Percentiles rank a stretch among this genome's conserved stretches.
phyloP scores from a whole-genome alignment of 2,113 vertebrate genomes.

The Salvelinus namaycush region DNA sequence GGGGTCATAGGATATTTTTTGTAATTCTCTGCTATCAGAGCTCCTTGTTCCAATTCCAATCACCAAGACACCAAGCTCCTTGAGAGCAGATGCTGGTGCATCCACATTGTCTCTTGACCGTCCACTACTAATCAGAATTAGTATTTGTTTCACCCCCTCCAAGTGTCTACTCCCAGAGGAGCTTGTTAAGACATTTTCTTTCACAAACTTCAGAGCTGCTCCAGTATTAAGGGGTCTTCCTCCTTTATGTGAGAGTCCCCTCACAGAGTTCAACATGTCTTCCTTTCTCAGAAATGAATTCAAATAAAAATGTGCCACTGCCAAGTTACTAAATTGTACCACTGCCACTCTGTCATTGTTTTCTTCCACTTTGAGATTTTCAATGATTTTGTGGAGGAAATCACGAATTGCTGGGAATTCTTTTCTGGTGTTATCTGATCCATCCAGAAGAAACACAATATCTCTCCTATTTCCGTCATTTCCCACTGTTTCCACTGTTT shows the following conservation, averaged over 20 bases:
- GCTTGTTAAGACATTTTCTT: slow-evolving; percentile 44
- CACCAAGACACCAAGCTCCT: slow-evolving; percentile 40
- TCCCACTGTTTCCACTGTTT: slow-evolving; percentile 28
- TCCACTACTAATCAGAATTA: slow-evolving; percentile 49
- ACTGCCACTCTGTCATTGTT: slow-evolving; percentile 53
- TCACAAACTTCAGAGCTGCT: slow-evolving; percentile 50
- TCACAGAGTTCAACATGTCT: slow-evolving; percentile 47
- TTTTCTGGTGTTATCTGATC: slow-evolving; percentile 60
- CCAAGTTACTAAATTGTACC: slow-evolving; percentile 58
- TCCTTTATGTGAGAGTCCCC: slow-evolving; percentile 49
- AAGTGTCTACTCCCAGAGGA: slow-evolving; percentile 51
- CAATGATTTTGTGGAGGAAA: slow-evolving; percentile 53
- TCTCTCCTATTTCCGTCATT: slow-evolving; percentile 49
- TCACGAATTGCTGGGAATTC: slow-evolving; percentile 53
- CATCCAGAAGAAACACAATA: slow-evolving; percentile 70
- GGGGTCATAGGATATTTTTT: slow-evolving; percentile 32
- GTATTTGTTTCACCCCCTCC: slow-evolving; percentile 54
- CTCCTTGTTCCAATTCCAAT: slow-evolving; percentile 48
- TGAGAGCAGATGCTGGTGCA: slow-evolving; percentile 34
- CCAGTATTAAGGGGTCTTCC: slow-evolving; percentile 55
- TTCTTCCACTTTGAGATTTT: slow-evolving; percentile 47
- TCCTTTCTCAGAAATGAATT: slow-evolving; percentile 55
- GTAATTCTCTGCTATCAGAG: slow-evolving; percentile 42
- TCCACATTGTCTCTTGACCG: slow-evolving; percentile 48
- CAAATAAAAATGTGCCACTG: slow-evolving; percentile 56